Evolutionary conservation across 1,140 invertebrate genomes (phyloP), one percentile per base, ranked within the genome.

Genomic region (Euura lappo): DNA sequence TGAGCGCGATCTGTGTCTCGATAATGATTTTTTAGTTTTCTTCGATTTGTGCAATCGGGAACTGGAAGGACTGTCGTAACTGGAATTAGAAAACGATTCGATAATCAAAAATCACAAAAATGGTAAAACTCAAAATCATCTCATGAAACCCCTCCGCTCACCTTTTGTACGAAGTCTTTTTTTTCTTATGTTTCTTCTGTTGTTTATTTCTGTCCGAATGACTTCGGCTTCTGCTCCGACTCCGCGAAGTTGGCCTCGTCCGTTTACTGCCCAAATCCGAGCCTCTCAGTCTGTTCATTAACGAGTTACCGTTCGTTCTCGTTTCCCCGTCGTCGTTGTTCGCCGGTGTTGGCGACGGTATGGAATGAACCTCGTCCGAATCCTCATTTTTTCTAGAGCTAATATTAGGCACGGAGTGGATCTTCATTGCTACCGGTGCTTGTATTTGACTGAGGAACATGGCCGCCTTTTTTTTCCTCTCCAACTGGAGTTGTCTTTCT

Each of bases 401-500:
- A 13, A 47, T 71, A 4, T 69, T 70, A 11, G 66, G 11, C 0
- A 71, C 45, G 42, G 78, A 71, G 0, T 46, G 64, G 5, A 47
- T 65, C 72, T 84, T 87, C 0, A 71, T 5, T 13, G 80, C 7
- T 8, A 72, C 65, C 0, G 83, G 81, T 2, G 80, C 79, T 80
- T 91, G 91, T 51, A 92, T 89, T 72, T 91, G 90, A 79, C 89
- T 91, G 0, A 92, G 83, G 76, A 93, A 93, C 65, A 90, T 89
- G 8, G 91, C 88, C 0, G 91, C 91, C 78, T 91, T 91, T 70
- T 90, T 90, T 78, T 93, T 94, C 4, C 94, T 85, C 79, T 95
- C 94, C 44, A 92, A 80, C 79, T 95, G 93, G 4, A 94, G 78
- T 68, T 93, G 92, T 79, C 91, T 90, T 77, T 94, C 91, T 71